Percentiles rank a stretch among this genome's conserved stretches.
Evolutionary conservation across 2,797 vertebrate species (phyloP).

Genomic region (Anomalospiza imberbis): DNA sequence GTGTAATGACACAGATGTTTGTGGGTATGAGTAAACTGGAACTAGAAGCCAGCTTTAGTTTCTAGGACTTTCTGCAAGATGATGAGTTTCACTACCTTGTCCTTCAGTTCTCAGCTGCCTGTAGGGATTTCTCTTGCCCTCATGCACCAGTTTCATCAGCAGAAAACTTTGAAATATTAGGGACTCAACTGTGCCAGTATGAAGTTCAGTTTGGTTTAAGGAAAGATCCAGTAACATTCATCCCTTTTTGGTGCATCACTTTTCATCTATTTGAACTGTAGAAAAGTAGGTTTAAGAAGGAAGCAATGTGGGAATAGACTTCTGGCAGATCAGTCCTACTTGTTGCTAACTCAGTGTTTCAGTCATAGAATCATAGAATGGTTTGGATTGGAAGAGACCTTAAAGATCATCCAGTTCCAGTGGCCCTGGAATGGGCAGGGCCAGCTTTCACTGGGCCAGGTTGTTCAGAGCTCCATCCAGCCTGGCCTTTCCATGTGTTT

Average conservation of each 20-base stretch:
- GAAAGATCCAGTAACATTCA: not conserved
- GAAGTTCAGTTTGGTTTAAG: not conserved
- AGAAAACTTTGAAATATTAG: not conserved
- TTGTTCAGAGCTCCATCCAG: not conserved
- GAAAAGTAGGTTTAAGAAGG: not conserved
- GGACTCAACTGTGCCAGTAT: rapidly evolving
- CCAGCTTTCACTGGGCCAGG: not conserved
- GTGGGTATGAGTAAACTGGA: not conserved
- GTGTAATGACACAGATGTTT: not conserved
- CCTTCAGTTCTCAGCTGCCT: not conserved
- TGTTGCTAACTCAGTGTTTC: not conserved
- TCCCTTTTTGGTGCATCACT: not conserved
- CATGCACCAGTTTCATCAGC: not conserved
- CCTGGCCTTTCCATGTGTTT: rapidly evolving
- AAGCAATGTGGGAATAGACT: not conserved
- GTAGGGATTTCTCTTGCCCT: not conserved
- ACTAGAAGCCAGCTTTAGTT: not conserved
- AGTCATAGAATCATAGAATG: not conserved
- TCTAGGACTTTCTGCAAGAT: not conserved
- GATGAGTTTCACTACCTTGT: not conserved
- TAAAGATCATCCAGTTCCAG: not conserved
- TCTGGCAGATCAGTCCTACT: not conserved
- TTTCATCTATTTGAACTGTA: not conserved
- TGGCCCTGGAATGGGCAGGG: not conserved
- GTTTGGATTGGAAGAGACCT: not conserved